Base-by-base conservation (phyloP, 2,888 invertebrate genomes). In the Caenorhabditis zanzibari region DNA sequence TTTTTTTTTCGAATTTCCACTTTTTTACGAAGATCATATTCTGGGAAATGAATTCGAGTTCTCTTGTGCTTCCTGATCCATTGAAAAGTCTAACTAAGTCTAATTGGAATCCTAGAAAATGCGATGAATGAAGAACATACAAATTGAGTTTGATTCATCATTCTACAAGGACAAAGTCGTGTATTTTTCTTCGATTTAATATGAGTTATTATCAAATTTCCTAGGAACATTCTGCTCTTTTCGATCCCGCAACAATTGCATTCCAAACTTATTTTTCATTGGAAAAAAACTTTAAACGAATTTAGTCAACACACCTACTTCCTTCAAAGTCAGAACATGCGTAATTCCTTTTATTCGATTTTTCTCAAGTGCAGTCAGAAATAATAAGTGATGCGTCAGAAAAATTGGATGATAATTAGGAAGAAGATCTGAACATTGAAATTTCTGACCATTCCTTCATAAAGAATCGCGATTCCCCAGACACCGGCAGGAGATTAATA, bases 391-490 rank as follows among this genome's bases (percentile, higher is more conserved):
- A 32, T 32, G 5, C 7, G 32, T 32, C 32, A 4, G 5, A 32
- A 32, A 32, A 32, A 4, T 7, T 32, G 4, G 56, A 28, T 56
- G 56, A 56, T 56, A 5, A 56, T 28, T 28, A 16, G 24, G 9
- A 58, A 28, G 32, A 58, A 32, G n/a, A n/a, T n/a, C 9, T n/a
- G 28, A 35, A 19, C 28, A 59, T 54, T 19, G 19, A 10, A 19
- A 19, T 47, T n/a, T 47, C 47, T 19, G 47, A 19, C 47, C 12
- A 24, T 54, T 54, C 24, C 26, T 22, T 12, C 4, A 14, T 24
- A 22, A 32, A 28, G 28, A 58, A 32, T 58, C 32, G n/a, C n/a
- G 32, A 58, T 54, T 26, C 58, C 14, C 35, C 35, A 59, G 58
- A 35, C 58, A 28, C 19, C 22, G 1, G 58, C 35, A 19, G 58